Evolutionary conservation across 2,888 invertebrate genomes (phyloP), one percentile per base, ranked within the genome.

Genomic region (Chaetogeoica ovagalla): DNA sequence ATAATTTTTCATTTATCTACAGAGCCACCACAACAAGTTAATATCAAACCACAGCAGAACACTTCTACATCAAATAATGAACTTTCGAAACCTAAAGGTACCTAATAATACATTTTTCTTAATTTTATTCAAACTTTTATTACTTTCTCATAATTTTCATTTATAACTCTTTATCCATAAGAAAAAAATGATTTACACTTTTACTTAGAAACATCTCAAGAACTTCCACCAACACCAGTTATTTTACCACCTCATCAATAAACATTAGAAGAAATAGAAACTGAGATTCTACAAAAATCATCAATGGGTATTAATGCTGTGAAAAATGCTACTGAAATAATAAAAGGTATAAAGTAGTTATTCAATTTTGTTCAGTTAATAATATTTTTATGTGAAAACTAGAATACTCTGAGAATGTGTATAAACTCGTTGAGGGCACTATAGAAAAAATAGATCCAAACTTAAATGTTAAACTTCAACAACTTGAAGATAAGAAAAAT

Each of bases 251-350:
- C 70, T 37, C 59, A 7, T 62, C 62, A 79, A 55, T 70, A 70
- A 43, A 70, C 79, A 1, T 71, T 79, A 57, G 63, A 79, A 62
- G 79, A 79, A 70, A n/a, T 79, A 11, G 79, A 79, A 71, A 23
- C 70, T 62, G 79, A 79, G 19, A 79, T 79, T 39, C 43, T 79
- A 17, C 23, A 70, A 39, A 70, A 70, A 21, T 63, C 79, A 7
- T 62, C 57, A 19, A 0, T 63, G 5, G 55, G 70, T 23, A n/a
- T 71, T 55, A 17, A 30, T 19, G 63, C 79, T 55, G 63, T 70
- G 17, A 79, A 79, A 39, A 63, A 2, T 52, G 79, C 79, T 9
- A 79, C 79, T 63, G 55, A 71, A 57, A 39, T 63, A 43, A 30
- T 79, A 43, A 70, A 79, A 71, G 79, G 79, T 77, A 23, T 43